Percentiles rank a stretch among this genome's conserved stretches.
phyloP scores from a whole-genome alignment of 2,113 vertebrate genomes.

The Lepisosteus oculatus region DNA sequence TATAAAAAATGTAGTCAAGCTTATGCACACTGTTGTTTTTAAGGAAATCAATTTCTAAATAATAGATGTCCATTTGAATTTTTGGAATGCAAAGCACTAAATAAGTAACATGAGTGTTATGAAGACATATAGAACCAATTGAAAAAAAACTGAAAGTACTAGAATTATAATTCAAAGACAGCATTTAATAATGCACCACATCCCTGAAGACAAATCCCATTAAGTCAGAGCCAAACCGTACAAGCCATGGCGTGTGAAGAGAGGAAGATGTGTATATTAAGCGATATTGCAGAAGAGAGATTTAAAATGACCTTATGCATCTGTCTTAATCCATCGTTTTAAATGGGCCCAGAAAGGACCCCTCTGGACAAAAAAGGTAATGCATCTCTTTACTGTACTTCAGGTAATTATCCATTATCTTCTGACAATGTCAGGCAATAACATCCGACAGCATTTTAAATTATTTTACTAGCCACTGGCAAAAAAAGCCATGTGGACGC shows the following conservation, averaged over 20 bases:
- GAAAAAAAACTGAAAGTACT: not conserved
- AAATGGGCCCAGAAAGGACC: slow-evolving; percentile 35
- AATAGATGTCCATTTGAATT: too few species aligned
- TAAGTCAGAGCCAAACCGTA: slow-evolving; percentile 2
- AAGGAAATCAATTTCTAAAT: too few species aligned
- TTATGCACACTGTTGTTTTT: too few species aligned
- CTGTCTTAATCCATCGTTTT: slow-evolving; percentile 58
- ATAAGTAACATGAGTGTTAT: not conserved
- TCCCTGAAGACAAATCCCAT: slow-evolving; percentile 16
- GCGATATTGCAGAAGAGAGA: slow-evolving; percentile 53
- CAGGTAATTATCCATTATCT: slow-evolving; percentile 73
- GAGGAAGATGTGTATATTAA: slow-evolving; percentile 42
- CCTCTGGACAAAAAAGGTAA: slow-evolving; percentile 27
- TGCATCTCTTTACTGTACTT: slow-evolving; percentile 33
- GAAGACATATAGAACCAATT: not conserved
- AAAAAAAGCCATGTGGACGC: slow-evolving; percentile 42
- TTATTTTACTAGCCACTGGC: slow-evolving; percentile 63
- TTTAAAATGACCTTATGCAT: slow-evolving; percentile 60
- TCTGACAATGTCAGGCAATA: slow-evolving; percentile 73
- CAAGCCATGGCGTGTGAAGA: slow-evolving; percentile 11
- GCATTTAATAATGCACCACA: not conserved
- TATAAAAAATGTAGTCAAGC: too few species aligned
- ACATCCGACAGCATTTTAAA: slow-evolving; percentile 64
- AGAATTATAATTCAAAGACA: not conserved
- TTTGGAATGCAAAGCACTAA: too few species aligned